Evolutionary conservation across 2,888 invertebrate genomes (phyloP).

Genomic region (Monochamus alternatus): DNA sequence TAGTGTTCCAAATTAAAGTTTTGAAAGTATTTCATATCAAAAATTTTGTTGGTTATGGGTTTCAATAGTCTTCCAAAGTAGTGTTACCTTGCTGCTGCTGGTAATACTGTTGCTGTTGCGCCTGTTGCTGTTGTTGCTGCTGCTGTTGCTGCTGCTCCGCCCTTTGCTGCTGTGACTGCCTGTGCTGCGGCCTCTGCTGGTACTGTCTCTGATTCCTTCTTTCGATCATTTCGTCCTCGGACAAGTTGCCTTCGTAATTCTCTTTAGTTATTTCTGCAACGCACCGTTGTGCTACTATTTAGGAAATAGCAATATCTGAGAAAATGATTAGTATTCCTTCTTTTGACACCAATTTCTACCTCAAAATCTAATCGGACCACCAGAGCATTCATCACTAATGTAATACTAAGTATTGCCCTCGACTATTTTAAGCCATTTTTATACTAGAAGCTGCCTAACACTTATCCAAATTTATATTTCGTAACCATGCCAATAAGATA

Average conservation of each 20-base stretch:
- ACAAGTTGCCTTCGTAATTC: slow-evolving; percentile 80
- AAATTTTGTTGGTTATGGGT: background rate
- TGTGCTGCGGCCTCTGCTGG: slow-evolving; percentile 63
- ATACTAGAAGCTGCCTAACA: slow-evolving; percentile 46
- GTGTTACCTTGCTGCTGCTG: slow-evolving; percentile 65
- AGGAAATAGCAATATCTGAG: slow-evolving; percentile 56
- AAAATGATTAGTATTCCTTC: slow-evolving; percentile 61
- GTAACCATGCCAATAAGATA: slow-evolving; percentile 44
- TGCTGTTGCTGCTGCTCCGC: slow-evolving; percentile 68
- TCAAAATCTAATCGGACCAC: slow-evolving; percentile 48
- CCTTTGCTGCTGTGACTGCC: slow-evolving; percentile 67
- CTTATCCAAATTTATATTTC: slow-evolving; percentile 31
- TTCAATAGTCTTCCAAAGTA: background rate
- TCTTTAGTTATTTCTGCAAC: slow-evolving; percentile 87
- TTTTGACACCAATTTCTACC: slow-evolving; percentile 60
- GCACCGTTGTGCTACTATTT: slow-evolving; percentile 69
- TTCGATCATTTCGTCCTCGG: slow-evolving; percentile 78
- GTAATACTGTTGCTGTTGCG: slow-evolving; percentile 68
- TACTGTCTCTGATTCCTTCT: slow-evolving; percentile 68
- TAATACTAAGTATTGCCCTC: slow-evolving; percentile 29
- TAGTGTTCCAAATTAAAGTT: too few relatives aligned
- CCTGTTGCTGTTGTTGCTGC: slow-evolving; percentile 68
- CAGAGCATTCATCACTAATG: slow-evolving; percentile 46
- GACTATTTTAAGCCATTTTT: slow-evolving; percentile 25
- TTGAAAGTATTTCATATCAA: too few relatives aligned